Conservation (phyloP, 2,888 invertebrate genomes). For the Rapana venosa region DNA sequence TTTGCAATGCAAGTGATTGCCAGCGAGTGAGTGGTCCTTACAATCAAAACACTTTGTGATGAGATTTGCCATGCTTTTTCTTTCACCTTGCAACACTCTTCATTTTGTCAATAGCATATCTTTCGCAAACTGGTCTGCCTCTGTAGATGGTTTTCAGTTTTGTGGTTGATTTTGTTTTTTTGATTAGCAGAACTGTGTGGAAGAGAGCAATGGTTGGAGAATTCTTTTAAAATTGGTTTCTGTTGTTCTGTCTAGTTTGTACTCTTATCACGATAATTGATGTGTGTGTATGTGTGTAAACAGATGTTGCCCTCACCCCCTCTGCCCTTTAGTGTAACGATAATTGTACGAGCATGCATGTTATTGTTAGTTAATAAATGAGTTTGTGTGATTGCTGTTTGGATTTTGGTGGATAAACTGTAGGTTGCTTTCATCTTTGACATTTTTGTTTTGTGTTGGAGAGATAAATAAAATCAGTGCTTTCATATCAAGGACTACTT, state of each 20-base stretch:
- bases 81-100: not conserved
- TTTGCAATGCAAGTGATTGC: not conserved
- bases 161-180: not conserved
- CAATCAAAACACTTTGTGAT: not conserved
- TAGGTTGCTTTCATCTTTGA: slow-evolving; percentile 25
- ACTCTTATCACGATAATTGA: too few species aligned
- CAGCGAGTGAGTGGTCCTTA: not conserved
- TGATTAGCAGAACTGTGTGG: not conserved
- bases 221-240: not conserved
- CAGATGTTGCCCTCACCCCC: not conserved
- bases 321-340: not conserved
- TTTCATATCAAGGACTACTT: slow-evolving; percentile 1
- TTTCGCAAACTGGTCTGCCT: not conserved
- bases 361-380: not conserved
- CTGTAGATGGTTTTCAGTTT: not conserved
- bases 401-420: slow-evolving; percentile 6
- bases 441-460: slow-evolving; percentile 28
- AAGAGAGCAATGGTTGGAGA: not conserved
- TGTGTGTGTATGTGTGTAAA: not conserved
- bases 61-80: not conserved
- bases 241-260: not conserved
- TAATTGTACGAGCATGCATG: not conserved
- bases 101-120: too few species aligned
- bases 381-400: not conserved
- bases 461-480: slow-evolving; percentile 34